phyloP scores from a whole-genome alignment of 2,113 vertebrate species.

The Dolichotis patagonum region DNA sequence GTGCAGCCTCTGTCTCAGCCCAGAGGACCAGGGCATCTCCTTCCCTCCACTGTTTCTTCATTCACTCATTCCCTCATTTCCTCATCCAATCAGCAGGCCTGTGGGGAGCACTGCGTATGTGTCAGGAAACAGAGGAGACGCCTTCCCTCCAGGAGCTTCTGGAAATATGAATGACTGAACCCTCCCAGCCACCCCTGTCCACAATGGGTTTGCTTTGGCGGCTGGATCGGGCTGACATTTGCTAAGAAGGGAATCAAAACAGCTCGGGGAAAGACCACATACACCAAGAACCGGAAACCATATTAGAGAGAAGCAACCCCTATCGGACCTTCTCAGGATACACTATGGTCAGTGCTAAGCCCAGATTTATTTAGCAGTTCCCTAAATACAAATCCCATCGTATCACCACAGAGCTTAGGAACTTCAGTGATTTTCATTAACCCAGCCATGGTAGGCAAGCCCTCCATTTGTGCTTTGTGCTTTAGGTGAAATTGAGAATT shows the following conservation, averaged over 20 bases:
- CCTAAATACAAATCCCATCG: background rate
- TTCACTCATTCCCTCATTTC: too few species aligned
- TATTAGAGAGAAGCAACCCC: rapidly evolving
- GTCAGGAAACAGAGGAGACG: background rate
- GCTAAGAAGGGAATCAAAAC: background rate
- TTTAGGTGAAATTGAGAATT: background rate
- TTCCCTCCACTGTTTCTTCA: background rate
- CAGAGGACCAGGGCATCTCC: background rate
- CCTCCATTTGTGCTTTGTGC: background rate
- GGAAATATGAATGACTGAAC: background rate
- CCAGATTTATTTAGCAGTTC: background rate
- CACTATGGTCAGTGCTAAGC: background rate
- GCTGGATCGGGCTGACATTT: background rate
- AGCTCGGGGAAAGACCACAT: background rate
- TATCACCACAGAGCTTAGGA: background rate
- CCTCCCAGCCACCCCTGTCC: background rate
- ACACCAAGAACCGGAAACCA: rapidly evolving
- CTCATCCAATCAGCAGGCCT: background rate
- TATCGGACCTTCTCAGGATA: background rate
- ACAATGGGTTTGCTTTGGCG: background rate
- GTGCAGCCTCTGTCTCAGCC: background rate
- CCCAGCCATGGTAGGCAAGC: background rate
- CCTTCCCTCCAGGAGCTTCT: too few species aligned
- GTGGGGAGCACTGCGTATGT: background rate
- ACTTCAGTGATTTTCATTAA: background rate